Conservation (phyloP, 2,113 vertebrate species). For the Neodontobutis hainanensis region DNA sequence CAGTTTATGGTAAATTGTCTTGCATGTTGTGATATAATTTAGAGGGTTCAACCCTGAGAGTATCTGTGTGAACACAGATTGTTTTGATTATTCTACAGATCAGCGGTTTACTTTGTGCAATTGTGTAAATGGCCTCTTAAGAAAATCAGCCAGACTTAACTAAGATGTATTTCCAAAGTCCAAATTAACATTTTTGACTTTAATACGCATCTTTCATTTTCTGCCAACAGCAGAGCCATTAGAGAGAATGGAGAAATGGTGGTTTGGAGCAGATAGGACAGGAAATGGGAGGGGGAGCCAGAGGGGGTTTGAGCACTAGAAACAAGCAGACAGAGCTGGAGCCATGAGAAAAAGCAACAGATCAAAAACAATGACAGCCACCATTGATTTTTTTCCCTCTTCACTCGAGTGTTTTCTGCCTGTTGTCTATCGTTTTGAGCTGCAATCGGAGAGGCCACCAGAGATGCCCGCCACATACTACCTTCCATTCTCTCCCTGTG, state of each 20-base stretch:
- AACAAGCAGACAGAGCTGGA: slow-evolving; percentile 47
- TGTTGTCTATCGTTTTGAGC: slow-evolving; percentile 19
- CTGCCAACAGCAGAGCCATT: slow-evolving; percentile 52
- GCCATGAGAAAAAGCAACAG: slow-evolving; percentile 40
- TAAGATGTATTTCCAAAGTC: slow-evolving; percentile 26
- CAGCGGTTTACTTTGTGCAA: neutral
- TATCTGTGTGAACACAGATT: too few species aligned
- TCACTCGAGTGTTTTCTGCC: slow-evolving; percentile 47
- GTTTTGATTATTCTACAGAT: too few species aligned
- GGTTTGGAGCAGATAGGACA: neutral
- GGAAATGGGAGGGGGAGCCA: slow-evolving; percentile 26
- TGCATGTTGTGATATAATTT: too few species aligned
- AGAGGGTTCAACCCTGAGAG: too few species aligned
- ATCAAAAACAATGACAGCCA: slow-evolving; percentile 53
- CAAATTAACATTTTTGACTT: slow-evolving; percentile 32
- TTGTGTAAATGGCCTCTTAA: neutral
- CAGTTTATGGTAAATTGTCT: too few species aligned
- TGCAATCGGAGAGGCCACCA: slow-evolving; percentile 59
- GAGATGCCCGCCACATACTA: slow-evolving; percentile 43
- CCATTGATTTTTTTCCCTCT: slow-evolving; percentile 57
- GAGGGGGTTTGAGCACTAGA: slow-evolving; percentile 15
- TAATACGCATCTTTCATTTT: slow-evolving; percentile 23
- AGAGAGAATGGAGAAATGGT: slow-evolving; percentile 23
- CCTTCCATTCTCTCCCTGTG: slow-evolving; percentile 13
- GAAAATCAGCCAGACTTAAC: slow-evolving; percentile 18